These are phyloP conservation scores for Linnaemya tessellans DNA, from an alignment of 2,888 invertebrate genomes.

Conservation along the genomic window DNA sequence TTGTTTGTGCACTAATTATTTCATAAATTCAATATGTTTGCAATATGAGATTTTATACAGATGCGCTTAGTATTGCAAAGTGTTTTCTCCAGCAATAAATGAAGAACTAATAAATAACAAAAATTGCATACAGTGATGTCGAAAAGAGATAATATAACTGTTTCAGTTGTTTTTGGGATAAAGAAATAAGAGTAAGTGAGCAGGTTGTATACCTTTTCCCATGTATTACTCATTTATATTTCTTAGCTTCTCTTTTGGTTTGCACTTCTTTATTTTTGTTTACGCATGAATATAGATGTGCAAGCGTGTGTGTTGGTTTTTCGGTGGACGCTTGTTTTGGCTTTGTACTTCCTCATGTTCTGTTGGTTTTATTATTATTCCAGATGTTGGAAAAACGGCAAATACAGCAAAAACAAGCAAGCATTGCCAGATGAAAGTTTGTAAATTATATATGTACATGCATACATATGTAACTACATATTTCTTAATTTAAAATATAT, in stretches of 20 bases:
- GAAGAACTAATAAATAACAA: slow-evolving; percentile 31
- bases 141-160: slow-evolving; percentile 45
- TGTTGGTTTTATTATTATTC: slow-evolving; percentile 30
- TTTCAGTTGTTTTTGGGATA: background rate
- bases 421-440: slow-evolving; percentile 41
- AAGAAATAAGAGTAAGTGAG: background rate
- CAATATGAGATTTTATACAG: slow-evolving; percentile 47
- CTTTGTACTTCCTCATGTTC: background rate
- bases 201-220: background rate
- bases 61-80: slow-evolving; percentile 52
- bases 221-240: slow-evolving; percentile 64
- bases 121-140: slow-evolving; percentile 24
- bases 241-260: slow-evolving; percentile 52
- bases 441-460: background rate
- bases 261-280: slow-evolving; percentile 49
- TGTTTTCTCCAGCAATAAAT: slow-evolving; percentile 59
- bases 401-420: slow-evolving; percentile 28
- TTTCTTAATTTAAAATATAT: background rate
- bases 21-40: slow-evolving; percentile 57
- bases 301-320: background rate
- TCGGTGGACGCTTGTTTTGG: slow-evolving; percentile 33
- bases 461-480: background rate
- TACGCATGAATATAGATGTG: background rate
- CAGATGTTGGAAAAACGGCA: slow-evolving; percentile 37
- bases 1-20: slow-evolving; percentile 47